Conservation (phyloP, 2,888 invertebrate species). For the Icerya purchasi region DNA sequence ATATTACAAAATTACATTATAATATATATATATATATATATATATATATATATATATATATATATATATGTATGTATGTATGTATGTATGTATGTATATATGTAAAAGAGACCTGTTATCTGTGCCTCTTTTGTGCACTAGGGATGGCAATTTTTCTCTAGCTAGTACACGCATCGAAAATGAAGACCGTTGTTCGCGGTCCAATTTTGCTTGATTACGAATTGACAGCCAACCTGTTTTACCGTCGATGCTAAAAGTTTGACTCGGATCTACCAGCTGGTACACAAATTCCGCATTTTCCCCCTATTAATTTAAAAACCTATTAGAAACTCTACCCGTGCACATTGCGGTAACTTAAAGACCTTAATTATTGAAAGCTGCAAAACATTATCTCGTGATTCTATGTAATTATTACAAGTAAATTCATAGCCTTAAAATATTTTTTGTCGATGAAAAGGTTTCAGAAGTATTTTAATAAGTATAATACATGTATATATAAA, state of each 20-base stretch:
- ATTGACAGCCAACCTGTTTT: constrained; percentile 72
- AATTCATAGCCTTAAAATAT: too few relatives aligned
- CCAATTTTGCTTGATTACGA: constrained; percentile 45
- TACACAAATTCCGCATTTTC: constrained; percentile 69
- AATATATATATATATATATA: too few relatives aligned
- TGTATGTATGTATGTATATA: background rate
- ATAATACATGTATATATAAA: too few relatives aligned
- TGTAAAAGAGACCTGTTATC: background rate
- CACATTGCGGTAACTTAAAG: too few relatives aligned
- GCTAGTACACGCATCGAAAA: constrained; percentile 56
- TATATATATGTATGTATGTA: background rate
- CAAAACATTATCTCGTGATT: too few relatives aligned
- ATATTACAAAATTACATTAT: too few relatives aligned
- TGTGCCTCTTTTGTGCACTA: constrained; percentile 26
- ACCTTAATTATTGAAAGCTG: too few relatives aligned
- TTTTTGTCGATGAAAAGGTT: too few relatives aligned
- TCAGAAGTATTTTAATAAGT: too few relatives aligned
- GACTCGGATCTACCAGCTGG: constrained; percentile 46
- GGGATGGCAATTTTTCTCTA: constrained; percentile 48
- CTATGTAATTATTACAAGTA: too few relatives aligned
- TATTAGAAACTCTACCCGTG: too few relatives aligned
- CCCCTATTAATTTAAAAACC: constrained; percentile 28
- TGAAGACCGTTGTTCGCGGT: constrained; percentile 51
- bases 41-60: too few relatives aligned
- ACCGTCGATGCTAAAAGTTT: constrained; percentile 59